Conservation (phyloP, 2,797 vertebrate species). For the Peromyscus attwateri region DNA sequence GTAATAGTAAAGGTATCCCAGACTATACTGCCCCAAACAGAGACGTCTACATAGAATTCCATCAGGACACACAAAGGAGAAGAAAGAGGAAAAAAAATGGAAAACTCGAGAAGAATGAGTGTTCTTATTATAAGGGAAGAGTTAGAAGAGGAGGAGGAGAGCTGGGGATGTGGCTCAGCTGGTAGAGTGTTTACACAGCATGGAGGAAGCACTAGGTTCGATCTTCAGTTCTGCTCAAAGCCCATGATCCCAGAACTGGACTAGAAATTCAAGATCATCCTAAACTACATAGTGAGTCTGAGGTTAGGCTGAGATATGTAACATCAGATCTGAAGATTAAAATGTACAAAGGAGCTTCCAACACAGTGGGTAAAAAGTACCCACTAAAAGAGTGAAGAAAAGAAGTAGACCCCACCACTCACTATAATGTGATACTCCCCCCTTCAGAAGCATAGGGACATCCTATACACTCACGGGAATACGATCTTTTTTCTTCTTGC, state of each 20-base stretch:
- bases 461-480: too few species aligned
- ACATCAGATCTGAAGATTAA: neutral
- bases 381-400: neutral
- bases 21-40: neutral
- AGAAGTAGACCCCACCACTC: fast-evolving
- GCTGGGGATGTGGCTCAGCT: neutral
- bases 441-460: neutral
- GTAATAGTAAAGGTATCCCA: neutral
- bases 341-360: neutral
- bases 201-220: neutral
- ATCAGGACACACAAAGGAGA: neutral
- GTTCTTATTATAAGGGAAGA: neutral
- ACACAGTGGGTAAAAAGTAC: neutral
- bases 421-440: fast-evolving
- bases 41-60: neutral
- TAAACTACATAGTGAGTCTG: neutral
- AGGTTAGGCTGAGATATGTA: neutral
- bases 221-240: neutral
- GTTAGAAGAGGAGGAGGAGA: too few species aligned
- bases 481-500: neutral
- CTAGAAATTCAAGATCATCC: neutral
- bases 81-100: neutral
- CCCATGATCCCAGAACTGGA: neutral
- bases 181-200: neutral
- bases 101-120: neutral